Base-by-base conservation (phyloP, 1,140 invertebrate genomes). In the Brachionus rotundiformis region DNA sequence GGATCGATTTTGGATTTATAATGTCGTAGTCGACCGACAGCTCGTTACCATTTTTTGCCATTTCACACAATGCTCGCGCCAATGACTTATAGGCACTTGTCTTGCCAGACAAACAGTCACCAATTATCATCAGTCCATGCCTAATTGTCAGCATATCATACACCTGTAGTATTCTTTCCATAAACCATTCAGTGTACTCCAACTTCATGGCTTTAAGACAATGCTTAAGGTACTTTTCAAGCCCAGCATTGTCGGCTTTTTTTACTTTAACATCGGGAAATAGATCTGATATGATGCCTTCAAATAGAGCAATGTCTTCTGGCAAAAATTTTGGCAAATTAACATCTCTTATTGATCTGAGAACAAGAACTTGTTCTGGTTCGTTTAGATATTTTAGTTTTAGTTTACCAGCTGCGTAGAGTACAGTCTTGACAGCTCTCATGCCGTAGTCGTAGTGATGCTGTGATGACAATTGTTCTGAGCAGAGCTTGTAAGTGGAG, bases 401-500 rank as follows among this genome's bases (percentile, higher is more conserved):
- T 95, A 89, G 87, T 71, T 81, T 81, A 33, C 36, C 80, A 6
- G 80, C 44, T 5, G 61, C 65, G 11, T 13, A 44, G 7, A 88
- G 83, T 3, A 88, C 87, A 36, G 87, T 88, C 76, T 88, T 88
- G 82, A 88, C 92, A 84, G 80, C 93, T 92, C 94, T 90, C 93
- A 95, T 94, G 44, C 94, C 94, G 85, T 94, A 96, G 87, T 96
- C 94, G 84, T 96, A 96, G 85, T 95, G 94, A 87, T 95, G 93
- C 86, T 84, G 79, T 11, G 36, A 44, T 25, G 54, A 63, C 3
- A 81, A 47, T 49, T 81, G 79, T 33, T 81, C 79, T 0, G 36
- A 41, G 29, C 59, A 81, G 25, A 81, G 29, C 29, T 68, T 81
- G 63, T 41, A 73, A 2, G 65, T 54, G 7, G 44, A 41, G 1